Base-by-base conservation (phyloP, 2,888 invertebrate species). In the Amphimallon solstitiale region DNA sequence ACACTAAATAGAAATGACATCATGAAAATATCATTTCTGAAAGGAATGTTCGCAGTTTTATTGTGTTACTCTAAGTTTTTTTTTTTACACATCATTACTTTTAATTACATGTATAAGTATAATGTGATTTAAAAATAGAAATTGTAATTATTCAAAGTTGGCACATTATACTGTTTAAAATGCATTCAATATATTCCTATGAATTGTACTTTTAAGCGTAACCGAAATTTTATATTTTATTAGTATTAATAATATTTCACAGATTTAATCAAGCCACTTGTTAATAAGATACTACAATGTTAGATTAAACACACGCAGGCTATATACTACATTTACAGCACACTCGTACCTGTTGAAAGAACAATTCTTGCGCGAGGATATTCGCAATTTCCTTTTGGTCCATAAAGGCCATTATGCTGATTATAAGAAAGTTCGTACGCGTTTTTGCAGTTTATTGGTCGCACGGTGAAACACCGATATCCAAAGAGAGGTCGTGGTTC, bases 371-470 rank as follows among this genome's bases (percentile, higher is more conserved):
- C 80, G 92, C 92, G 79, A 93, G 87, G 84, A 92, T 91, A 85
- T 90, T 92, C 77, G 92, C 92, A 82, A 93, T 91, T 87, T 93
- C 93, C 85, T 90, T 88, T 81, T 92, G 90, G 86, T 93, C 92
- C 87, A 92, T 90, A 70, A 80, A 81, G 69, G 80, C 81, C 81
- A 82, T 81, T 29, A 59, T 49, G 66, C 51, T 48, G 29, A 62
- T 66, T 51, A 61, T 45, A 12, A 23, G n/a, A 40, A 14, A 56
- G 7, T 7, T 59, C 43, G 29, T 23, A 10, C 19, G 23, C 29
- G 43, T 21, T 43, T 14, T 19, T 59, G 21, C 14, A 12, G 38
- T 38, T 37, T 34, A 14, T n/a, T 15, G 17, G 23, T 43, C 21
- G 37, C 29, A 5, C 12, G 40, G 40, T 45, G 35, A 15, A 34